Conservation (phyloP, 2,888 invertebrate species). For the Spodoptera exigua region DNA sequence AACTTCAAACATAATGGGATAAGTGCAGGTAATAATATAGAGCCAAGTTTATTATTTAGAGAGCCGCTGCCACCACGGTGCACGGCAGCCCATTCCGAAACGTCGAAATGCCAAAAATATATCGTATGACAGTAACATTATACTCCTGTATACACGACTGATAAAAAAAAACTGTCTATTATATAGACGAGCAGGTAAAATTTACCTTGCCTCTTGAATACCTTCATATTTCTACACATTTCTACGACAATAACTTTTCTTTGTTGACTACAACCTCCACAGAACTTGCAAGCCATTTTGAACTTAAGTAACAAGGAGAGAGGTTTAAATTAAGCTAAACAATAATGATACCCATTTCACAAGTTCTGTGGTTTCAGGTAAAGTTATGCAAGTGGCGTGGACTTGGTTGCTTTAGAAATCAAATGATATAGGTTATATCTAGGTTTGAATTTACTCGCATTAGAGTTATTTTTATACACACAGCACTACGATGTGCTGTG, state of each 20-base stretch:
- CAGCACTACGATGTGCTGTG: too few species aligned
- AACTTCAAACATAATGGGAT: neutral
- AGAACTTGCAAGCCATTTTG: slow-evolving; percentile 24
- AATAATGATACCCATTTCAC: slow-evolving; percentile 5
- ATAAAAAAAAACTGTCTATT: slow-evolving; percentile 72
- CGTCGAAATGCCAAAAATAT: slow-evolving; percentile 59
- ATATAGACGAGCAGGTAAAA: slow-evolving; percentile 80
- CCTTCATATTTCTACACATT: slow-evolving; percentile 64
- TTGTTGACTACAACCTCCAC: slow-evolving; percentile 58
- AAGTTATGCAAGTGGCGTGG: slow-evolving; percentile 42
- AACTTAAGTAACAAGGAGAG: slow-evolving; percentile 18
- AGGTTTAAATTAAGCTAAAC: slow-evolving; percentile 7
- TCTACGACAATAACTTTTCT: slow-evolving; percentile 66
- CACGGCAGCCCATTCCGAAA: slow-evolving; percentile 29
- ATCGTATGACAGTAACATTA: slow-evolving; percentile 73
- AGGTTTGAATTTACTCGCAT: too few species aligned
- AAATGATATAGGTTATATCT: neutral
- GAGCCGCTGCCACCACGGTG: slow-evolving; percentile 10
- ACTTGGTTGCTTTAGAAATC: slow-evolving; percentile 41
- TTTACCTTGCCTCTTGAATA: slow-evolving; percentile 72
- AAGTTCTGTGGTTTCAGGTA: slow-evolving; percentile 46
- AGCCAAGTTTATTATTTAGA: slow-evolving; percentile 17
- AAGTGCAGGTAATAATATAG: slow-evolving; percentile 26
- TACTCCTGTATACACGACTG: slow-evolving; percentile 58
- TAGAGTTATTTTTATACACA: too few species aligned